Evolutionary conservation across 2,113 vertebrate species (phyloP).

Genomic region (Hemichromis elongatus): DNA sequence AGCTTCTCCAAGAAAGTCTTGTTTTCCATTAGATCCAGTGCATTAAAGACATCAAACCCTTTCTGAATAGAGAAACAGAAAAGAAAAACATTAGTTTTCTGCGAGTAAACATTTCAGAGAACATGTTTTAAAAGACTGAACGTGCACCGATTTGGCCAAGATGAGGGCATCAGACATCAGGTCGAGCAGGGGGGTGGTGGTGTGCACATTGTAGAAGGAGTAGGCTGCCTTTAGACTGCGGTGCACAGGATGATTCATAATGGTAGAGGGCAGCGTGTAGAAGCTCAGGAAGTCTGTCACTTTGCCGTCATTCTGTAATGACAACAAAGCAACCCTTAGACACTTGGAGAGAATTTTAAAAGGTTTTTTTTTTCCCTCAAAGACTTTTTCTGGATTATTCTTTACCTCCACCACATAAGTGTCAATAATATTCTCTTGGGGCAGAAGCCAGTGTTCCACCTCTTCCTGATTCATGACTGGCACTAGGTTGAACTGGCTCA

Average conservation of each 20-base stretch:
- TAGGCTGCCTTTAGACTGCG: conserved; percentile 98
- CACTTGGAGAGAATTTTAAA: background rate
- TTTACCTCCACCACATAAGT: conserved; percentile 94
- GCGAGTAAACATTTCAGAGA: background rate
- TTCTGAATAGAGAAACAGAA: conserved; percentile 75
- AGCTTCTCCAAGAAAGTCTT: conserved; percentile 99
- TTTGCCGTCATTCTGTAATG: conserved; percentile 79
- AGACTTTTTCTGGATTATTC: background rate
- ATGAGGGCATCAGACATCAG: conserved; percentile 97
- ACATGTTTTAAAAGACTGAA: background rate
- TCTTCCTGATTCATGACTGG: conserved; percentile 88
- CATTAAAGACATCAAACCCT: conserved; percentile 99
- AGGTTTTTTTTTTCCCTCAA: fast-evolving
- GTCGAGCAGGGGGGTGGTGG: conserved; percentile 88
- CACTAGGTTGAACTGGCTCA: conserved; percentile 89
- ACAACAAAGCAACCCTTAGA: background rate
- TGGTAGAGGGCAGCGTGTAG: conserved; percentile 96
- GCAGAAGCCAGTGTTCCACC: conserved; percentile 94
- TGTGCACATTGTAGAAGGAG: conserved; percentile 99
- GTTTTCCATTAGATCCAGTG: conserved; percentile 99
- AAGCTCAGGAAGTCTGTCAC: conserved; percentile 97
- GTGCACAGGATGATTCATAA: conserved; percentile 97
- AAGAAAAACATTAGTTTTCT: background rate
- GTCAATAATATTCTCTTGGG: conserved; percentile 95
- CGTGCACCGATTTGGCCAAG: conserved; percentile 90